These are phyloP conservation scores for Bolinopsis microptera DNA, from an alignment of 37 sponge, comb jelly and placozoan species.

Conservation along the genomic window DNA sequence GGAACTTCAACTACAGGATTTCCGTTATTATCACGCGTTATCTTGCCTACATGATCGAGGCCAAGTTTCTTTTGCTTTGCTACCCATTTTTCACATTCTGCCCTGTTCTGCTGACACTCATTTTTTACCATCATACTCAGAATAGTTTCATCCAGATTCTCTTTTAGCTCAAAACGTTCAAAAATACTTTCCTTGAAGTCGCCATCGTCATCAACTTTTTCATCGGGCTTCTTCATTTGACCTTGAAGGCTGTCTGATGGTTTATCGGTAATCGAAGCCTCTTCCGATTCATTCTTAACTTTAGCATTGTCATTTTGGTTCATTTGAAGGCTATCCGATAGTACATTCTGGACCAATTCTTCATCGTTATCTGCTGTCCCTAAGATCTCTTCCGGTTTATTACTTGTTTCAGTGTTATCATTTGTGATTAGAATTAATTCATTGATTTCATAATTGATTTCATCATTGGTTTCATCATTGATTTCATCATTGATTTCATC, in stretches of 20 bases:
- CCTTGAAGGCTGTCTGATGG: too few species aligned
- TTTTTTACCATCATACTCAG: neutral
- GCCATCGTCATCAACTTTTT: neutral
- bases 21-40: neutral
- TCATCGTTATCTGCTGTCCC: too few species aligned
- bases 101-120: constrained; percentile 59
- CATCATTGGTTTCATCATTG: neutral
- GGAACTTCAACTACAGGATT: constrained; percentile 7
- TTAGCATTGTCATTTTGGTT: too few species aligned
- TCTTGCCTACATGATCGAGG: neutral
- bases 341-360: too few species aligned
- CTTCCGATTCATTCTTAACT: too few species aligned
- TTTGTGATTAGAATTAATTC: too few species aligned
- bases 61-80: neutral
- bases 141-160: constrained; percentile 3
- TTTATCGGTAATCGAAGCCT: too few species aligned
- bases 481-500: neutral
- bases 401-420: too few species aligned
- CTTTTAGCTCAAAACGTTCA: neutral
- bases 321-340: too few species aligned
- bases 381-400: too few species aligned
- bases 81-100: neutral
- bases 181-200: neutral
- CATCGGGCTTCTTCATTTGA: too few species aligned
- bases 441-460: neutral